A percentile compares a stretch with the other conserved stretches of the same genome.
These are phyloP conservation scores for Diplolepis rosae DNA, from an alignment of 2,888 invertebrate genomes.

Conservation along the genomic window DNA sequence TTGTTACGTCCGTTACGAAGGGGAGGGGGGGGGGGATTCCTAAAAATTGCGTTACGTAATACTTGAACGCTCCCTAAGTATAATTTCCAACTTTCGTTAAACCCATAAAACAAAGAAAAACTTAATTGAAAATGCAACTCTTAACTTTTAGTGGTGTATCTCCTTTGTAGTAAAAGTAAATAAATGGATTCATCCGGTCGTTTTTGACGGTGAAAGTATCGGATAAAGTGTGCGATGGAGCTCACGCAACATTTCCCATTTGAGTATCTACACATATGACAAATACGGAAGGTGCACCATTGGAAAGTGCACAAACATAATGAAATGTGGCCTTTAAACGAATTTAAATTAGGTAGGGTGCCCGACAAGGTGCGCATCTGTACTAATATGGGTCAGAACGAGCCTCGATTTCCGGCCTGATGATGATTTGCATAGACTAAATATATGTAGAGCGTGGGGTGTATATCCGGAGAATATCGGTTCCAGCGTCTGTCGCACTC, in stretches of 20 bases:
- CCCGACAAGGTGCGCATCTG: slow-evolving; percentile 30
- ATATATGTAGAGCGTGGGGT: background rate
- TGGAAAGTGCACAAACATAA: slow-evolving; percentile 38
- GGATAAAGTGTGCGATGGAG: background rate
- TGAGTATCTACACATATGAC: slow-evolving; percentile 1
- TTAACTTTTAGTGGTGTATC: too few species aligned
- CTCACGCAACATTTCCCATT: slow-evolving; percentile 5
- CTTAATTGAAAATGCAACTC: too few species aligned
- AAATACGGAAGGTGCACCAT: slow-evolving; percentile 25
- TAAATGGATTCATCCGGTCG: background rate
- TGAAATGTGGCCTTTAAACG: slow-evolving; percentile 60
- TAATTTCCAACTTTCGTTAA: too few species aligned
- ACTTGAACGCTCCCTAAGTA: too few species aligned
- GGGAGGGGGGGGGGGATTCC: too few species aligned
- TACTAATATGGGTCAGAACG: background rate
- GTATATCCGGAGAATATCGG: background rate
- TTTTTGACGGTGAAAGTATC: background rate
- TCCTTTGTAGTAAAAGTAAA: background rate
- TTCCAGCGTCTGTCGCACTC: slow-evolving; percentile 7
- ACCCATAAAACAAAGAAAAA: too few species aligned
- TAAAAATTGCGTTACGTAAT: too few species aligned
- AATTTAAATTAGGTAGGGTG: slow-evolving; percentile 60
- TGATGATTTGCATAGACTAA: slow-evolving; percentile 17
- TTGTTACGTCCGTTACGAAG: too few species aligned
- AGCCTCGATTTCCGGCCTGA: slow-evolving; percentile 9